Percentiles rank a stretch among this genome's conserved stretches.
Evolutionary conservation across 2,888 invertebrate species (phyloP).

Genomic region (Liopterus haemorrhoidalis): DNA sequence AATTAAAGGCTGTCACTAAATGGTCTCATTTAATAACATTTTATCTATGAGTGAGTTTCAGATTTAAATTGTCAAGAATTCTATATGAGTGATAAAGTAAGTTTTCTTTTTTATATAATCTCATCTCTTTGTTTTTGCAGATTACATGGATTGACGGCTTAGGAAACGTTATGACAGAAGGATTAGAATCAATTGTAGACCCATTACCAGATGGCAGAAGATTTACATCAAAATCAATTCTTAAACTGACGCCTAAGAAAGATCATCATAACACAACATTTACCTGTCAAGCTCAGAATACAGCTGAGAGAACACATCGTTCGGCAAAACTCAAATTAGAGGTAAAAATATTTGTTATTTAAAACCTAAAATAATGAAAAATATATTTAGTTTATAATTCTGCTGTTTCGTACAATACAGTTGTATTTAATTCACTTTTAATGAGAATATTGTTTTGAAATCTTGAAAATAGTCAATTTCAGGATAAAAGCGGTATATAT

Average conservation of each 20-base stretch:
- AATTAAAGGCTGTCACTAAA: no score
- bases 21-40: no score
- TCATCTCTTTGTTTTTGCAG: no score
- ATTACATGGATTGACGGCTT: conserved; percentile 87
- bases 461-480: no score
- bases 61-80: not conserved
- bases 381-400: no score
- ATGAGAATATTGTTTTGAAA: no score
- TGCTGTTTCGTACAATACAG: no score
- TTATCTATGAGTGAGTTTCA: no score
- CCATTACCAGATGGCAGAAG: conserved; percentile 74
- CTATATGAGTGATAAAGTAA: conserved; percentile 1
- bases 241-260: conserved; percentile 78
- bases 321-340: conserved; percentile 74
- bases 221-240: conserved; percentile 76
- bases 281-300: conserved; percentile 88
- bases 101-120: conserved; percentile 12
- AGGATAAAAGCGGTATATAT: no score
- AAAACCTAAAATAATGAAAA: no score
- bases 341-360: no score
- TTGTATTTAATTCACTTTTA: no score
- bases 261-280: conserved; percentile 87
- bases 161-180: conserved; percentile 75
- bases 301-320: conserved; percentile 80
- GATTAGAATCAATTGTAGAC: conserved; percentile 71